A percentile compares a stretch with the other conserved stretches of the same genome.
phyloP scores from a whole-genome alignment of 2,113 vertebrate species.

The Aleadryas rufinucha region DNA sequence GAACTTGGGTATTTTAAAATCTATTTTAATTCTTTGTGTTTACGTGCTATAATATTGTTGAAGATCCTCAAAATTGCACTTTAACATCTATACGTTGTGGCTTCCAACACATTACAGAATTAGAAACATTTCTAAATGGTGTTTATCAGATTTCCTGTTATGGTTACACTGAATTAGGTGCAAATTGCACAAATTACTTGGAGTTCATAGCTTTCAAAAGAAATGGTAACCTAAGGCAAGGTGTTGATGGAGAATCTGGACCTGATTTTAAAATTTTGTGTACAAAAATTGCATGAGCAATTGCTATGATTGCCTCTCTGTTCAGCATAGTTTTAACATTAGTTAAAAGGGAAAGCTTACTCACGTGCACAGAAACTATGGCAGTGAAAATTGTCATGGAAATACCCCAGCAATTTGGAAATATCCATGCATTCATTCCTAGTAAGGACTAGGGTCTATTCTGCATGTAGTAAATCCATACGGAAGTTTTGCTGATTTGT shows the following conservation, averaged over 20 bases:
- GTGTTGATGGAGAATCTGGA: neutral
- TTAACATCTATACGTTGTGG: neutral
- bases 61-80: neutral
- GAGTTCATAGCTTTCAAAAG: neutral
- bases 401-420: neutral
- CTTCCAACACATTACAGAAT: neutral
- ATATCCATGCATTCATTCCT: neutral
- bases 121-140: neutral
- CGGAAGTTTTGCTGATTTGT: neutral
- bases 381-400: neutral
- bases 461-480: neutral
- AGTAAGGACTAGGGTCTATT: neutral
- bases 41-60: neutral
- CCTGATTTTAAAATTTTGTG: neutral
- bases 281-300: neutral
- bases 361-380: neutral
- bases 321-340: neutral
- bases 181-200: neutral
- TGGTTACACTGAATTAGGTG: neutral
- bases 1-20: neutral
- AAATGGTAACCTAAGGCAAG: neutral
- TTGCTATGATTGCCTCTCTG: neutral
- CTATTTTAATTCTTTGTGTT: neutral
- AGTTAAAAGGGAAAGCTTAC: neutral
- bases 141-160: neutral